A percentile compares a stretch with the other conserved stretches of the same genome.
These are phyloP conservation scores for Elysia chlorotica DNA, from an alignment of 1,140 invertebrate genomes.

Conservation along the genomic window DNA sequence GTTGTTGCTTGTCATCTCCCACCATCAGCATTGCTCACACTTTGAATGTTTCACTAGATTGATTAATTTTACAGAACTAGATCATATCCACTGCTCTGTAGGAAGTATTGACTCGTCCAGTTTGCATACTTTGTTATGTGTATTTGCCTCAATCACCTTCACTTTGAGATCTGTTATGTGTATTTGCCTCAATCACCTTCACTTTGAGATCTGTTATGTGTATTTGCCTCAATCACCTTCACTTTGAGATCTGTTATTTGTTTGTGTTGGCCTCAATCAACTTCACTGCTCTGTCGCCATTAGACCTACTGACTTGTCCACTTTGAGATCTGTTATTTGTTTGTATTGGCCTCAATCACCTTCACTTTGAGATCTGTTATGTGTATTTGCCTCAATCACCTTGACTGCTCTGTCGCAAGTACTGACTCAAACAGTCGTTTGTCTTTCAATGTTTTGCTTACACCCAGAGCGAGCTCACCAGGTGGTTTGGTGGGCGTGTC, in stretches of 20 bases:
- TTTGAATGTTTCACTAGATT: too few species aligned
- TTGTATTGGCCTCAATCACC: neutral
- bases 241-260: neutral
- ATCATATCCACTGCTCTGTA: too few species aligned
- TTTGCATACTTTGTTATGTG: neutral
- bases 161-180: neutral
- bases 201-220: neutral
- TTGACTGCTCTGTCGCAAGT: neutral
- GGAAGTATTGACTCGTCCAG: neutral
- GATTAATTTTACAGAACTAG: too few species aligned
- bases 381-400: neutral
- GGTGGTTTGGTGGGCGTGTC: constrained; percentile 57
- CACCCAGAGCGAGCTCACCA: constrained; percentile 44
- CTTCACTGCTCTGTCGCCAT: too few species aligned
- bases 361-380: neutral
- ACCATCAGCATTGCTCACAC: too few species aligned
- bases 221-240: neutral
- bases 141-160: neutral
- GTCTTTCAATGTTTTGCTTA: too few species aligned
- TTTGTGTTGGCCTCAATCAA: neutral
- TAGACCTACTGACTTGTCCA: neutral
- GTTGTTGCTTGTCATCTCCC: too few species aligned
- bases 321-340: neutral
- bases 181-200: neutral
- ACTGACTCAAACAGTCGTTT: neutral